Percentiles rank a stretch among this genome's conserved stretches.
Conservation (phyloP, 2,797 vertebrate species). For the Babyrousa celebensis region DNA sequence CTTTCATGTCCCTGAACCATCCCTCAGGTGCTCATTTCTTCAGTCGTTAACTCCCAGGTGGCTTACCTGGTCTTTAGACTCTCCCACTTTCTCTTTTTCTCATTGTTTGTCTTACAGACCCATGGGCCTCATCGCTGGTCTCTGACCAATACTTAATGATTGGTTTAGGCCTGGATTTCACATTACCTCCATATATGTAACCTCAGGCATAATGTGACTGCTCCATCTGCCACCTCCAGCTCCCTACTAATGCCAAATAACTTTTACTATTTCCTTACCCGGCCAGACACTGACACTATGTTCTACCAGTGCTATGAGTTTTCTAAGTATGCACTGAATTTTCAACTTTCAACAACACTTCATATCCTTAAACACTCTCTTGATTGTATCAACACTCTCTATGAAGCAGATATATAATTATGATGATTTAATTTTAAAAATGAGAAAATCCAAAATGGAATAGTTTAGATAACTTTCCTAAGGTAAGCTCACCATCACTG, state of each 20-base stretch:
- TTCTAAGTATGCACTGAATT: neutral
- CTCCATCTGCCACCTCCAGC: neutral
- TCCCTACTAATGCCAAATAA: neutral
- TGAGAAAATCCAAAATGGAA: conserved; percentile 22
- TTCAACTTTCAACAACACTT: conserved; percentile 22
- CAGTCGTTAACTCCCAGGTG: neutral
- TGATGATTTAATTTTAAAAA: conserved; percentile 21
- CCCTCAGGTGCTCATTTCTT: neutral
- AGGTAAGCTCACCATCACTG: neutral
- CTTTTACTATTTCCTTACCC: neutral
- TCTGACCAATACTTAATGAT: neutral
- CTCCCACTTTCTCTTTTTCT: neutral
- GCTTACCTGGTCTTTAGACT: neutral
- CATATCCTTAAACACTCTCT: neutral
- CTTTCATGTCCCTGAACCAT: neutral
- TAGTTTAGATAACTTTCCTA: neutral
- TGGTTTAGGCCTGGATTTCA: neutral
- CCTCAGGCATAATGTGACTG: neutral
- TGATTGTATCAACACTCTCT: neutral
- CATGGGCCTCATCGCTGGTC: neutral
- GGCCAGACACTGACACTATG: neutral
- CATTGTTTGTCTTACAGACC: neutral
- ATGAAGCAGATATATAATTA: conserved; percentile 5
- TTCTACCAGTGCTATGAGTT: neutral
- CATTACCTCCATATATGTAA: neutral